phyloP scores from a whole-genome alignment of 2,797 vertebrate genomes.

The Xiphorhynchus erythropygius region DNA sequence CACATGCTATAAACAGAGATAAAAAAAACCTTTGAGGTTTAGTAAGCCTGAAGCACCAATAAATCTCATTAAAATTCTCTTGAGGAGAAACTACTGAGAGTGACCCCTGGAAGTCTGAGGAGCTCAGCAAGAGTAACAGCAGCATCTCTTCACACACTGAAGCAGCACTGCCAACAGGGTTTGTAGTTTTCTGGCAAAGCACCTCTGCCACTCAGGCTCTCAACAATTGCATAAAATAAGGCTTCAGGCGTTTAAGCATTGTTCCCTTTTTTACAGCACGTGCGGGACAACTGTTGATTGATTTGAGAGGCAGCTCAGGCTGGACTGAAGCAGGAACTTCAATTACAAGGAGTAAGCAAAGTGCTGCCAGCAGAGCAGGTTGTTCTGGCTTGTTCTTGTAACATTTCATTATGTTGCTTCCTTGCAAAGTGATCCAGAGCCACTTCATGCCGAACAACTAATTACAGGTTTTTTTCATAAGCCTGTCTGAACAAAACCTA shows the following conservation, averaged over 20 bases:
- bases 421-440: slow-evolving; percentile 3
- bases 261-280: neutral
- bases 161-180: rapidly evolving
- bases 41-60: neutral
- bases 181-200: neutral
- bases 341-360: neutral
- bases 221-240: neutral
- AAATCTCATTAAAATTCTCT: neutral
- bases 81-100: neutral
- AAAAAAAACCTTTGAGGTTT: neutral
- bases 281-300: neutral
- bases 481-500: slow-evolving; percentile 17
- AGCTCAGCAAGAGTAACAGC: neutral
- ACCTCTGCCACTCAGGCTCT: neutral
- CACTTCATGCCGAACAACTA: neutral
- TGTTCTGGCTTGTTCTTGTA: slow-evolving; percentile 33
- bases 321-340: neutral
- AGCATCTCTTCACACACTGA: neutral
- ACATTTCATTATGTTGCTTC: slow-evolving; percentile 46
- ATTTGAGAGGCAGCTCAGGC: neutral
- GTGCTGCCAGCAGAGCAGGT: slow-evolving; percentile 26
- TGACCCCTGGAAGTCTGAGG: neutral
- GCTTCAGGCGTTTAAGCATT: neutral
- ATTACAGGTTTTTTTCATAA: slow-evolving; percentile 18
- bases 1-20: neutral